Conservation (phyloP, 2,888 invertebrate genomes). For the Neria commutata region DNA sequence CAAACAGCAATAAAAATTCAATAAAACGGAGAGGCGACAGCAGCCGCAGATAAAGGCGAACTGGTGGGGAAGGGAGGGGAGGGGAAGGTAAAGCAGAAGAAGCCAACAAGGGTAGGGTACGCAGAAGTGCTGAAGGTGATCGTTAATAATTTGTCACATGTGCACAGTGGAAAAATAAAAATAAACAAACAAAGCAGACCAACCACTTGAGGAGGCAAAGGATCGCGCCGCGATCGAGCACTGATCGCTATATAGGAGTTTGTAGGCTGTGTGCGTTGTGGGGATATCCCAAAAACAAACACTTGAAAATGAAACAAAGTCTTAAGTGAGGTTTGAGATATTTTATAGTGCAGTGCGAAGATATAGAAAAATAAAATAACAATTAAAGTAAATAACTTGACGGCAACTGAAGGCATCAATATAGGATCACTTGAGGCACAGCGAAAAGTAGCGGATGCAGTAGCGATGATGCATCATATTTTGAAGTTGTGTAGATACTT, state of each 20-base stretch:
- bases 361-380: background rate
- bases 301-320: conserved; percentile 1
- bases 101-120: conserved; percentile 16
- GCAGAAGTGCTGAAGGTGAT: conserved; percentile 34
- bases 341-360: too few relatives aligned
- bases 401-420: background rate
- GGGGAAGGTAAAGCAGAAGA: conserved; percentile 13
- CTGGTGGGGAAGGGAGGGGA: conserved; percentile 15
- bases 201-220: too few relatives aligned
- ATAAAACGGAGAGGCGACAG: conserved; percentile 29
- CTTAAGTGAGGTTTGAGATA: conserved; percentile 1
- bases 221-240: too few relatives aligned
- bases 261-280: too few relatives aligned
- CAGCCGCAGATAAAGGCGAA: too few relatives aligned
- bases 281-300: too few relatives aligned
- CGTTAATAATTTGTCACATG: conserved; percentile 60
- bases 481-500: too few relatives aligned
- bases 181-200: conserved; percentile 1
- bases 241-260: too few relatives aligned
- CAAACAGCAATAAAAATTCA: conserved; percentile 56
- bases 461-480: too few relatives aligned
- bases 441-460: too few relatives aligned
- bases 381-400: background rate
- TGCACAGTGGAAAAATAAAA: background rate
- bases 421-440: background rate